A percentile compares a stretch with the other conserved stretches of the same genome.
Conservation (phyloP, 2,888 invertebrate species). For the Erebia ligea region DNA sequence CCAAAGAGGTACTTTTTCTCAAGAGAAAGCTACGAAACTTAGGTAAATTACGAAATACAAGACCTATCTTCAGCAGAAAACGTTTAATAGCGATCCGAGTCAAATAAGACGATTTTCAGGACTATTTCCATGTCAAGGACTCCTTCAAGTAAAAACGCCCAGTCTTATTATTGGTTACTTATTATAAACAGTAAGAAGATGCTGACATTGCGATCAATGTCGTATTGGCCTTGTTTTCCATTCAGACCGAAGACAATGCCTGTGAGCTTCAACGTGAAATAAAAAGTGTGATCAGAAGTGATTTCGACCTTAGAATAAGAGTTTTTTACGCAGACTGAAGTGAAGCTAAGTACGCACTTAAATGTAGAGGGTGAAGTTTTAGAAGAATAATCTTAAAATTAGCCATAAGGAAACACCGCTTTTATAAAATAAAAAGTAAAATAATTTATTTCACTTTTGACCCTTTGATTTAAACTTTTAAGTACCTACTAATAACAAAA, state of each 20-base stretch:
- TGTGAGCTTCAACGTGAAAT: constrained; percentile 1
- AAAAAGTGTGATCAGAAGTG: constrained; percentile 17
- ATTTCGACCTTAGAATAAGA: not conserved
- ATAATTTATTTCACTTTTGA: too few relatives aligned
- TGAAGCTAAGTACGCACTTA: not conserved
- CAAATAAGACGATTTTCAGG: too few relatives aligned
- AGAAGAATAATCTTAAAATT: not conserved
- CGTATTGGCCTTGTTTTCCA: constrained; percentile 32
- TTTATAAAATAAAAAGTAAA: too few relatives aligned
- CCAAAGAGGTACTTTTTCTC: too few relatives aligned
- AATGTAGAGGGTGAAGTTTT: not conserved
- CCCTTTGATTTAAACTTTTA: too few relatives aligned
- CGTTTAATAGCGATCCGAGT: too few relatives aligned
- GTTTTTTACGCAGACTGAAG: constrained; percentile 1
- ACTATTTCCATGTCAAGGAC: too few relatives aligned
- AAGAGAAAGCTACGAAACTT: too few relatives aligned
- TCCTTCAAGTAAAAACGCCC: not conserved
- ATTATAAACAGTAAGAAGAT: constrained; percentile 27
- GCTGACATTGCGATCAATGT: constrained; percentile 35
- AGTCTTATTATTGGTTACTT: constrained; percentile 18
- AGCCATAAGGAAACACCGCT: too few relatives aligned
- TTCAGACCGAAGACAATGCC: constrained; percentile 21
- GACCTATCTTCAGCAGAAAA: too few relatives aligned
- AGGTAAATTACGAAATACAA: too few relatives aligned
- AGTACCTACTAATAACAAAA: too few relatives aligned